Evolutionary conservation across 2,797 vertebrate genomes (phyloP), one percentile per base, ranked within the genome.

Genomic region (Sebastes nivosus): DNA sequence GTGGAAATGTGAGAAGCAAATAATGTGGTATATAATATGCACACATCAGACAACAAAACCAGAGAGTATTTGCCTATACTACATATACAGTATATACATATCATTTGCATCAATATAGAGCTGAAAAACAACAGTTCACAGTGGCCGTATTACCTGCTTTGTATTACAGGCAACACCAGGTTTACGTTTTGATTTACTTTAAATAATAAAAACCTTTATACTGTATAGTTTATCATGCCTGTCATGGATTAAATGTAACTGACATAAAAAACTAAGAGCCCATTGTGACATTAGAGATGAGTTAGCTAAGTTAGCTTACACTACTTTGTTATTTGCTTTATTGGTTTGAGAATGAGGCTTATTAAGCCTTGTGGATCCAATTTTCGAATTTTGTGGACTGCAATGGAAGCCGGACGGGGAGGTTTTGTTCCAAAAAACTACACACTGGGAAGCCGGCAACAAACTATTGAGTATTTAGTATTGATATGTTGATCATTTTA

Each of bases 1-100:
- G 82, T 38, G 77, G 46, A 78, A 30, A 75, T 55, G 20, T 25
- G 63, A 59, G 46, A 29, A 63, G 67, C 3, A 58, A 68, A 72
- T 27, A 59, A 10, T 52, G 29, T 34, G n/a, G 8, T 60, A 7
- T 71, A 18, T 5, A 7, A 11, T 50, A 5, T 30, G 5, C 12
- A 69, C 1, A 64, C 13, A 81, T 14, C 24, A 59, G 16, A 14
- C 29, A 65, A 27, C 52, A 57, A 22, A 13, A 22, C 20, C 12
- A 24, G 8, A 6, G 14, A 50, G 3, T 29, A 55, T 87, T 57
- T 82, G 11, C 32, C 72, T 32, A 4, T 50, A 66, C 66, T 24
- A 46, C 42, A 46, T 46, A 46, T 46, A 27, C 27, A 27, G 27
- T 27, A 46, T 46, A 46, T 46, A 46, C 14, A 46, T 46, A 38